A percentile compares a stretch with the other conserved stretches of the same genome.
Conservation (phyloP, 53 echinoderm and acorn worm genomes). For the Henricia sp. region DNA sequence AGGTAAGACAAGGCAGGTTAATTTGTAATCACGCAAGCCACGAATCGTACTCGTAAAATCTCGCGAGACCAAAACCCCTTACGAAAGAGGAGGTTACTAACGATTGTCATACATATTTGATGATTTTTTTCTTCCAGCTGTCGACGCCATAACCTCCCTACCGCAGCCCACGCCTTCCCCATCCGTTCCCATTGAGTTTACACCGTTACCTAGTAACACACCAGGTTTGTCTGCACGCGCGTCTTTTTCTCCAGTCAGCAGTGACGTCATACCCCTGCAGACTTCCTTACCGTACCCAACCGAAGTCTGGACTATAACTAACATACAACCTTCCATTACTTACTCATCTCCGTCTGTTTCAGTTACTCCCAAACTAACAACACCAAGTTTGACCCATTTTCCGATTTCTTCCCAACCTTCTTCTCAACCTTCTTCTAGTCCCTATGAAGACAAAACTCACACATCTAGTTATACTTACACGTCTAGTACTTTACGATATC, state of each 20-base stretch:
- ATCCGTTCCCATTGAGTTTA: background rate
- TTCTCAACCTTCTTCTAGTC: background rate
- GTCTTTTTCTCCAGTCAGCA: background rate
- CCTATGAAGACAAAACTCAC: too few species aligned
- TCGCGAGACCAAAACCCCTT: too few species aligned
- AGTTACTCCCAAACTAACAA: too few species aligned
- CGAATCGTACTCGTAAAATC: too few species aligned
- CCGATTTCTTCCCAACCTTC: too few species aligned
- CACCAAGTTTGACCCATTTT: too few species aligned
- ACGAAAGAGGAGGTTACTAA: too few species aligned
- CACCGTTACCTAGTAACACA: slow-evolving; percentile 7
- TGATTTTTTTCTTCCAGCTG: background rate
- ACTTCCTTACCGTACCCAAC: slow-evolving; percentile 8
- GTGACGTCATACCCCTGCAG: slow-evolving; percentile 5
- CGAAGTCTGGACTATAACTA: slow-evolving; percentile 13
- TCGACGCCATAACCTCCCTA: background rate
- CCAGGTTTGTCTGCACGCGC: slow-evolving; percentile 41
- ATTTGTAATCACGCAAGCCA: too few species aligned
- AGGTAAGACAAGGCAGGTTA: too few species aligned
- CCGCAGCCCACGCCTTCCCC: slow-evolving; percentile 32
- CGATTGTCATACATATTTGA: background rate
- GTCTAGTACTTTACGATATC: too few species aligned
- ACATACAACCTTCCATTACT: too few species aligned
- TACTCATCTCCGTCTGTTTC: slow-evolving; percentile 18
- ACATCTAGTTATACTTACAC: too few species aligned